phyloP scores from a whole-genome alignment of 2,888 invertebrate species.

The Diabrotica balteata region DNA sequence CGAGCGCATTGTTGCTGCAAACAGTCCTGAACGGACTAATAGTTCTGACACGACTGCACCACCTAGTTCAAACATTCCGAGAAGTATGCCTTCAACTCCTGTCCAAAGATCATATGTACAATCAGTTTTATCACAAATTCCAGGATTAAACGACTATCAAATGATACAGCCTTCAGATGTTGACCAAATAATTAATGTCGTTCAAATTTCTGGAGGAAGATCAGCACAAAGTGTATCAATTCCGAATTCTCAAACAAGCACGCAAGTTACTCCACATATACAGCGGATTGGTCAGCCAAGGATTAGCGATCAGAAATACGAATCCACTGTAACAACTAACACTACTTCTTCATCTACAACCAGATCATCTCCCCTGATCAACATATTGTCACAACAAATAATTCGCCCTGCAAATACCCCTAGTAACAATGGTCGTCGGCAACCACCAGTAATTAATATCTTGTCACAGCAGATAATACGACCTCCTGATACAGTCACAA shows the following conservation, averaged over 20 bases:
- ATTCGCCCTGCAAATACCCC: conserved; percentile 56
- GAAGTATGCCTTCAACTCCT: too few relatives aligned
- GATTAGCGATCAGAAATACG: conserved; percentile 51
- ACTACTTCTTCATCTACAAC: conserved; percentile 38
- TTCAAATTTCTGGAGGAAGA: conserved; percentile 56
- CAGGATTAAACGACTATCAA: conserved; percentile 67
- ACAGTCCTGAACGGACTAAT: too few relatives aligned
- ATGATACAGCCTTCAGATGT: conserved; percentile 66
- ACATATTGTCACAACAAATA: conserved; percentile 64
- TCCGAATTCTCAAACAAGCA: conserved; percentile 57
- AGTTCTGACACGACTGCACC: too few relatives aligned
- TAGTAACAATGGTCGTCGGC: conserved; percentile 47
- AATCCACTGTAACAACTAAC: conserved; percentile 37
- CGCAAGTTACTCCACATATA: conserved; percentile 61
- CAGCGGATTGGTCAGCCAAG: conserved; percentile 61
- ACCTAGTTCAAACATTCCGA: too few relatives aligned
- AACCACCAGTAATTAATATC: conserved; percentile 57
- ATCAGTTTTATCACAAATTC: conserved; percentile 61
- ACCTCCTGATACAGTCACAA: conserved; percentile 37
- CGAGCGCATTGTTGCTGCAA: too few relatives aligned
- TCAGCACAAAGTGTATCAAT: conserved; percentile 46
- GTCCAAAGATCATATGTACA: conserved; percentile 16
- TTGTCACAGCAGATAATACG: conserved; percentile 58
- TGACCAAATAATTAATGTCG: conserved; percentile 57
- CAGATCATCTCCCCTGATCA: conserved; percentile 60